These are phyloP conservation scores for Dugesia japonica DNA, from an alignment of 2,888 invertebrate species.

Conservation along the genomic window DNA sequence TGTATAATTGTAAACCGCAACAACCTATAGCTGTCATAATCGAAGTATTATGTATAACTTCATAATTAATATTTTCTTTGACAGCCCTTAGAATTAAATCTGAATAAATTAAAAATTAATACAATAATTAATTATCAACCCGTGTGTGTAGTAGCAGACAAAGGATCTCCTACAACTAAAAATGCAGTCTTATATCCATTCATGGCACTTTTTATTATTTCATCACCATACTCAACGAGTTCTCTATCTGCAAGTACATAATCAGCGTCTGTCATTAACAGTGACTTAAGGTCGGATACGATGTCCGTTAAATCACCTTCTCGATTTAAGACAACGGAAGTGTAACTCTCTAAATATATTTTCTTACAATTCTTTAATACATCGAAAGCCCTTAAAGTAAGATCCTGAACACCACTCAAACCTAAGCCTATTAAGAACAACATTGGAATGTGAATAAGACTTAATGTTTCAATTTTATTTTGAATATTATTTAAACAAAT, in stretches of 20 bases:
- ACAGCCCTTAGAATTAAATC: slow-evolving; percentile 77
- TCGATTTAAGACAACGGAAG: slow-evolving; percentile 70
- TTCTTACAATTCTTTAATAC: slow-evolving; percentile 66
- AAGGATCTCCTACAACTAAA: slow-evolving; percentile 85
- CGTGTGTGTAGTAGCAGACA: slow-evolving; percentile 51
- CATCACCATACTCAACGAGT: slow-evolving; percentile 74
- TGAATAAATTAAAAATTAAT: too few species aligned
- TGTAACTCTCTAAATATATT: slow-evolving; percentile 86
- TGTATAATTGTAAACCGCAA: slow-evolving; percentile 59
- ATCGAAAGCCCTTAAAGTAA: slow-evolving; percentile 82
- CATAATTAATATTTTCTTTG: slow-evolving; percentile 59
- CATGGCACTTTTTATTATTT: slow-evolving; percentile 62
- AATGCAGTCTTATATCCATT: slow-evolving; percentile 62
- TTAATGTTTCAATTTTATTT: too few species aligned
- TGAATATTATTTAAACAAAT: too few species aligned
- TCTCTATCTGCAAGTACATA: slow-evolving; percentile 70
- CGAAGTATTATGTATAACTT: slow-evolving; percentile 85
- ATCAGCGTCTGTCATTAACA: slow-evolving; percentile 37
- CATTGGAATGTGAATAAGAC: too few species aligned
- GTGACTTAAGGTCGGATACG: slow-evolving; percentile 20
- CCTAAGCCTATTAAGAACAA: slow-evolving; percentile 87
- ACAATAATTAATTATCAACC: neutral
- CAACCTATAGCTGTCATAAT: slow-evolving; percentile 92
- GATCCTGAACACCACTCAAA: slow-evolving; percentile 79
- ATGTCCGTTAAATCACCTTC: slow-evolving; percentile 44